Evolutionary conservation across 2,888 invertebrate species (phyloP).

Genomic region (Lasioglossum malachurum): DNA sequence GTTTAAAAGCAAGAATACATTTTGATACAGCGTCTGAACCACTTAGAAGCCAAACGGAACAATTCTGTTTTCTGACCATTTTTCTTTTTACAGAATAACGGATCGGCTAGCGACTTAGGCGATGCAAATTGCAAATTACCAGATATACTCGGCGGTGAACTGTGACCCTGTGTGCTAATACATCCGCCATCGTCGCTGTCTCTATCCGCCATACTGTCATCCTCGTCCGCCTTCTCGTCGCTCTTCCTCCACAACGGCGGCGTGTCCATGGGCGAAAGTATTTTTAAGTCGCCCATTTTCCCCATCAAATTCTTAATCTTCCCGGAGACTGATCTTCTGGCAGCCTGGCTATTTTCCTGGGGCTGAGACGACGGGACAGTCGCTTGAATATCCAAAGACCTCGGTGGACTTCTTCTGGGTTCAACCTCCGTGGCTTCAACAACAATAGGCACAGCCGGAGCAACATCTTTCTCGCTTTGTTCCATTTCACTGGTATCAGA

Average conservation of each 20-base stretch:
- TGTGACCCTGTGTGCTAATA: constrained; percentile 73
- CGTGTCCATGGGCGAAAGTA: constrained; percentile 81
- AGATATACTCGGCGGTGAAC: constrained; percentile 69
- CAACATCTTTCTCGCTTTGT: constrained; percentile 17
- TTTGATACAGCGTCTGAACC: not conserved
- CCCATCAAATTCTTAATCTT: constrained; percentile 82
- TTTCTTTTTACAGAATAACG: not conserved
- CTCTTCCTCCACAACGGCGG: constrained; percentile 77
- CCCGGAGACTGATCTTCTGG: constrained; percentile 76
- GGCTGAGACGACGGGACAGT: constrained; percentile 37
- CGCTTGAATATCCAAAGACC: constrained; percentile 75
- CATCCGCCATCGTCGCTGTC: constrained; percentile 79
- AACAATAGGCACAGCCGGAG: not conserved
- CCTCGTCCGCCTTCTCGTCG: constrained; percentile 76
- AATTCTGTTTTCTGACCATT: not conserved
- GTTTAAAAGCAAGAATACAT: not conserved
- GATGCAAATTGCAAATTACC: constrained; percentile 55
- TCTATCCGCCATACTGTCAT: constrained; percentile 70
- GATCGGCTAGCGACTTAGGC: not conserved
- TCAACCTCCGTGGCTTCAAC: constrained; percentile 51
- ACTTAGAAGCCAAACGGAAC: not conserved
- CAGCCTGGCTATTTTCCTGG: constrained; percentile 68
- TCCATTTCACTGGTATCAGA: not conserved
- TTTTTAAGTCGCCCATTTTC: constrained; percentile 81
- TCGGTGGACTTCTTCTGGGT: constrained; percentile 78